phyloP scores from a whole-genome alignment of 2,888 invertebrate genomes.

The Achlya flavicornis region DNA sequence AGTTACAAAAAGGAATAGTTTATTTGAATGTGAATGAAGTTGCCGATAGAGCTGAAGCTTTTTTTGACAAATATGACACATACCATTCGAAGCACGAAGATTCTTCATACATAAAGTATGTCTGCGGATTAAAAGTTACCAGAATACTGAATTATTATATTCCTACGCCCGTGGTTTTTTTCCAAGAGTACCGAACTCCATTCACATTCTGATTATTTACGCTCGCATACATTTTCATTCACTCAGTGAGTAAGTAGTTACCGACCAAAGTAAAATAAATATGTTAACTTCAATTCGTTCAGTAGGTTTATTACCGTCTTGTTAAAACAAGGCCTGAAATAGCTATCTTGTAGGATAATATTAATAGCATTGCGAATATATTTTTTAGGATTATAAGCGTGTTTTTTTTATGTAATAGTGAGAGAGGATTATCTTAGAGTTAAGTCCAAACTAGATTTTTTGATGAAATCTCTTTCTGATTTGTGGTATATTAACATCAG shows the following conservation, averaged over 20 bases:
- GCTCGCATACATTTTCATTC: slow-evolving; percentile 2
- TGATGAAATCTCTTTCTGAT: too few relatives aligned
- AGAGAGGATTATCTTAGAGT: too few relatives aligned
- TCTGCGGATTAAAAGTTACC: not conserved
- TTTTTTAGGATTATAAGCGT: not conserved
- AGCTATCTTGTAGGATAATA: not conserved
- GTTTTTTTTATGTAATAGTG: too few relatives aligned
- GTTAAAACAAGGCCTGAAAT: slow-evolving; percentile 12
- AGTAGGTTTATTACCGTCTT: slow-evolving; percentile 46
- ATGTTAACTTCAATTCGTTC: slow-evolving; percentile 32
- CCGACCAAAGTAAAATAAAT: slow-evolving; percentile 41
- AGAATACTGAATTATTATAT: not conserved
- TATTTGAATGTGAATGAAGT: not conserved
- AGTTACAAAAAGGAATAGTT: too few relatives aligned
- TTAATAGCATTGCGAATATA: not conserved
- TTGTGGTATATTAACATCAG: too few relatives aligned
- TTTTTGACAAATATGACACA: not conserved
- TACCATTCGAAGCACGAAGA: not conserved
- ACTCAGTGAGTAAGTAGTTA: slow-evolving; percentile 9
- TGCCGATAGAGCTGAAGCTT: not conserved
- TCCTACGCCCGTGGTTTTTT: not conserved
- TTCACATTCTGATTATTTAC: slow-evolving; percentile 11
- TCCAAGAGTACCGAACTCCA: not conserved
- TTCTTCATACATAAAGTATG: not conserved
- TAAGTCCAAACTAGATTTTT: too few relatives aligned